A percentile compares a stretch with the other conserved stretches of the same genome.
phyloP scores from a whole-genome alignment of 2,113 vertebrate genomes.

The Sminthopsis crassicaudata region DNA sequence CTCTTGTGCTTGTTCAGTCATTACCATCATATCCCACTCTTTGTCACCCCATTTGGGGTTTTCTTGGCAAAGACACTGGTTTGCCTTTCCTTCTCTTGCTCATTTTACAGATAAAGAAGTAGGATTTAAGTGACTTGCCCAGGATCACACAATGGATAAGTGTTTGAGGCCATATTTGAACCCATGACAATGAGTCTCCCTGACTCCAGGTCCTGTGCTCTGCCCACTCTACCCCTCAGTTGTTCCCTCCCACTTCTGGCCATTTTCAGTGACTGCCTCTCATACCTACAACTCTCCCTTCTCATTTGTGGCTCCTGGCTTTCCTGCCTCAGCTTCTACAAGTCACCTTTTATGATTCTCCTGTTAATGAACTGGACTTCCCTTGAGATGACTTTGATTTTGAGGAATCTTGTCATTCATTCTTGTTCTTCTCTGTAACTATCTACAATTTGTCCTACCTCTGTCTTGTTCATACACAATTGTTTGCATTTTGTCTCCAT shows the following conservation, averaged over 20 bases:
- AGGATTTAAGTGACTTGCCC: neutral
- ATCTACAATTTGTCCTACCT: neutral
- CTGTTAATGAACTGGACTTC: neutral
- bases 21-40: no score
- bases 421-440: neutral
- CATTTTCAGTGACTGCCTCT: neutral
- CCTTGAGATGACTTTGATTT: no score
- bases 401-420: no score
- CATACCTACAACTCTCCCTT: neutral
- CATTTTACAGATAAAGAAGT: neutral
- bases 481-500: neutral
- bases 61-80: no score
- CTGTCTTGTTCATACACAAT: no score
- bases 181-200: no score
- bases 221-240: no score
- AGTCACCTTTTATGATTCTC: neutral
- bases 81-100: no score
- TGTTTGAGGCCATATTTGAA: neutral
- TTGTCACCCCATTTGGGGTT: no score
- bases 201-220: neutral
- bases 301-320: neutral
- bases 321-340: neutral
- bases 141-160: neutral
- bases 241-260: neutral
- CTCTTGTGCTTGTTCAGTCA: no score